Base-by-base conservation (phyloP, 2,113 vertebrate genomes). In the Cyphomyrus discorhynchus region DNA sequence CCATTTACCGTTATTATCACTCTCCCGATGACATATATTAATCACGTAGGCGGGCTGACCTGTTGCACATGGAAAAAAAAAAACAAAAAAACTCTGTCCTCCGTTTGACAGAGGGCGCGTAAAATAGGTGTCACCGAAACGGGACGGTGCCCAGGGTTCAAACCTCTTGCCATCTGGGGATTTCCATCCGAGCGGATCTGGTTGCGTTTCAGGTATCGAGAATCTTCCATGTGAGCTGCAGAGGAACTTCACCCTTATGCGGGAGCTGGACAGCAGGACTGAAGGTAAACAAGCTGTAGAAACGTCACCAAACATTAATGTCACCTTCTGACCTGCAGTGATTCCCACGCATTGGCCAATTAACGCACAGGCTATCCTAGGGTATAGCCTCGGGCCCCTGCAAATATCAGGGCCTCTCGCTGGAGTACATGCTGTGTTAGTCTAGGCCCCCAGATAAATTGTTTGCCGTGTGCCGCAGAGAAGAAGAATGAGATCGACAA, bases 201-300 rank as follows among this genome's bases (percentile, higher is more conserved):
- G 88, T 70, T 88, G 89, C 88, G 2, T 92, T 91, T 8, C 74
- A 99, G 98, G 98, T 90, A 99, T 99, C 35, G 98, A 99, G 93
- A 99, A 99, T 90, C 95, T 99, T 42, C 98, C 98, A 0, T 99
- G 97, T 89, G 98, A 99, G 35, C 96, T 99, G 52, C 98, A 99
- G 92, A 97, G 98, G 92, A 99, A 99, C 93, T 99, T 99, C 90
- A 98, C 98, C 88, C 95, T 99, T 92, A 99, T 99, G 98, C 95
- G 97, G 84, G 98, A 99, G 91, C 92, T 99, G 92, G 98, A 99
- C 91, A 98, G 97, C 91, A 95, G 98, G 89, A 99, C 98, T 9
- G 98, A 99, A 97, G 98, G 98, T 99, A 87, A 45, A 94, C 90
- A 74, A 42, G 0, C 88, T 27, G 17, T 45, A 0, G 53, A 82